These are phyloP conservation scores for Hyperoplus immaculatus DNA, from an alignment of 2,797 vertebrate genomes.

Conservation along the genomic window DNA sequence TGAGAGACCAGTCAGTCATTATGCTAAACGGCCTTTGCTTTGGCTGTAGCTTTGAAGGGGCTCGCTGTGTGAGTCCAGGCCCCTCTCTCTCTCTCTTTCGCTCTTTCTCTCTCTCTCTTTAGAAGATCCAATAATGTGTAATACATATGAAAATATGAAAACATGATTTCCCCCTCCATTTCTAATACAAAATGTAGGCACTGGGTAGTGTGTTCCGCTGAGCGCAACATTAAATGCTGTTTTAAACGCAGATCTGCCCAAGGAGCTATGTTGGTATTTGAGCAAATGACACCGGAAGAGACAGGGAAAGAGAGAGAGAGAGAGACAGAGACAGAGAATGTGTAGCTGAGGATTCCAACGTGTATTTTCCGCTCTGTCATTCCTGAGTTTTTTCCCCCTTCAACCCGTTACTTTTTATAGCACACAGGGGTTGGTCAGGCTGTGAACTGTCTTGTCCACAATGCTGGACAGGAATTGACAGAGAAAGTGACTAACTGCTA, in stretches of 20 bases:
- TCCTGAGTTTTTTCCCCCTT: slow-evolving; percentile 58
- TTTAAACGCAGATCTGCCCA: slow-evolving; percentile 35
- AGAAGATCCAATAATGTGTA: slow-evolving; percentile 21
- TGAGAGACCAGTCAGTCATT: slow-evolving; percentile 65
- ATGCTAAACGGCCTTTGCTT: slow-evolving; percentile 48
- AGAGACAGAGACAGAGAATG: slow-evolving; percentile 48
- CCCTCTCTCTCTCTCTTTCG: neutral
- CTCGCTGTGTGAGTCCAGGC: slow-evolving; percentile 21
- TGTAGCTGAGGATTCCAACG: slow-evolving; percentile 59
- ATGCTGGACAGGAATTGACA: slow-evolving; percentile 34
- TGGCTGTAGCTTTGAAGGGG: slow-evolving; percentile 34
- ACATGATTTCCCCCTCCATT: neutral
- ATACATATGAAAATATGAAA: slow-evolving; percentile 13
- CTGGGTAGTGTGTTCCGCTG: slow-evolving; percentile 5
- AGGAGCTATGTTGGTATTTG: slow-evolving; percentile 16
- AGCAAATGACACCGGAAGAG: slow-evolving; percentile 44
- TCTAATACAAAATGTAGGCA: neutral
- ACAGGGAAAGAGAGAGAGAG: slow-evolving; percentile 22
- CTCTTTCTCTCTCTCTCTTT: neutral
- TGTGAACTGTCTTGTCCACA: slow-evolving; percentile 53
- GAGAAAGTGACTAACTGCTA: slow-evolving; percentile 47
- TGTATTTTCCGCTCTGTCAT: slow-evolving; percentile 76
- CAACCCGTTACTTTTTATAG: slow-evolving; percentile 74
- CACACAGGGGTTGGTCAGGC: slow-evolving; percentile 44
- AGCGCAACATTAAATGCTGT: slow-evolving; percentile 44